Base-by-base conservation (phyloP, 2,888 invertebrate species). In the Sepiola atlantica region DNA sequence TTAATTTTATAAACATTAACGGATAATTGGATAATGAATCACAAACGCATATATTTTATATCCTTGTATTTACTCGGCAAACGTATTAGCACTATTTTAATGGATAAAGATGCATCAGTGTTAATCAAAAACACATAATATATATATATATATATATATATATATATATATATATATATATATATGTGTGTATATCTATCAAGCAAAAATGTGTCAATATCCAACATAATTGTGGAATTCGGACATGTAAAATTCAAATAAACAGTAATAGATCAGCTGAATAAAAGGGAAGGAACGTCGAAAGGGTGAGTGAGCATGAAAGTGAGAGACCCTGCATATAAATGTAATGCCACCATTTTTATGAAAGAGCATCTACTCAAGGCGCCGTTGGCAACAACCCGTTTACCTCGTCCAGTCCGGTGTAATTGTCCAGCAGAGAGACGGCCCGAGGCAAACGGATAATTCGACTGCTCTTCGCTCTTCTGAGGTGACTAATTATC, bases 311-410 rank as follows among this genome's bases (percentile, higher is more conserved):
- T 45, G 45, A 45, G 45, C 8, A 8, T 45, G 8, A 2, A 8
- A 45, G 45, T 8, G 45, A 45, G 8, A 45, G 45, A 45, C 45
- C 45, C 2, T 45, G 45, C n/a, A 77, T 20, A 32, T 77, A 77
- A 32, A 77, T 77, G n/a, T 77, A 77, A 77, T 77, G 77, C n/a
- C n/a, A 77, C 77, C 77, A 77, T 77, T 77, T 77, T 77, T 32
- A 77, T 32, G 77, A 77, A 77, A 77, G 77, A n/a, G 77, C 77
- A 77, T 32, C n/a, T 77, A n/a, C 16, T 10, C 77, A 77, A 45
- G 77, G 77, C 77, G 77, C 77, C 77, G n/a, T n/a, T 77, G 77
- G 77, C 77, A 77, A n/a, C 77, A n/a, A n/a, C 16, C 14, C n/a
- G n/a, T n/a, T 77, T 77, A n/a, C 77, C n/a, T 77, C 18, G 77